Evolutionary conservation across 2,888 invertebrate genomes (phyloP), one percentile per base, ranked within the genome.

Genomic region (Epinotia demarniana): DNA sequence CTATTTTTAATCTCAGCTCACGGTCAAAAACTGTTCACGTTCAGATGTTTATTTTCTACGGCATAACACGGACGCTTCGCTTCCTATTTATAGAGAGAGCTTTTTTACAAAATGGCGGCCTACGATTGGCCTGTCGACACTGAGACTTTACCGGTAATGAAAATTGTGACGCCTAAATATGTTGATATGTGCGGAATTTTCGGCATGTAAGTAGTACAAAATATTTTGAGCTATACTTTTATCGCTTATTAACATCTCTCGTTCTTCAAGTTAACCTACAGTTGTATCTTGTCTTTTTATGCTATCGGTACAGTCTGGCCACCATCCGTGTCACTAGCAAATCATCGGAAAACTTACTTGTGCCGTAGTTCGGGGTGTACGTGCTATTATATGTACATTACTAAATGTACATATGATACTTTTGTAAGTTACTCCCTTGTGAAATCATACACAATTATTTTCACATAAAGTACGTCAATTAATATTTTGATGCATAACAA

Each of bases 101-200:
- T 43, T 39, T 43, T 16, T 43, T 23, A 23, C n/a, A 84, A 84
- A 81, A 91, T 91, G 90, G 83, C 85, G 64, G 85, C 86, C 1
- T 90, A 88, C 73, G 87, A 87, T 79, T 88, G 91, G 89, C 82
- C 80, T 53, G 80, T 92, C n/a, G 91, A 92, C 78, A 89, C 88
- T 0, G 86, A 85, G 78, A 91, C 87, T 82, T 83, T 91, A 55
- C 92, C 91, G 3, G 90, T 92, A 13, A 91, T 92, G 91, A 85
- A 87, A n/a, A 87, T 93, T 33, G 85, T 86, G 19, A 88, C 92
- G 0, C 93, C 93, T 0, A 84, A 83, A 74, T 88, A 90, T 84
- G 85, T 82, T 19, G 75, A 85, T 55, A 86, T 89, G 84, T 86
- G 89, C 79, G 92, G 90, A 75, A 85, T 86, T 16, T 93, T 83